phyloP scores from a whole-genome alignment of 2,113 vertebrate species.

The Thryonomys swinderianus region DNA sequence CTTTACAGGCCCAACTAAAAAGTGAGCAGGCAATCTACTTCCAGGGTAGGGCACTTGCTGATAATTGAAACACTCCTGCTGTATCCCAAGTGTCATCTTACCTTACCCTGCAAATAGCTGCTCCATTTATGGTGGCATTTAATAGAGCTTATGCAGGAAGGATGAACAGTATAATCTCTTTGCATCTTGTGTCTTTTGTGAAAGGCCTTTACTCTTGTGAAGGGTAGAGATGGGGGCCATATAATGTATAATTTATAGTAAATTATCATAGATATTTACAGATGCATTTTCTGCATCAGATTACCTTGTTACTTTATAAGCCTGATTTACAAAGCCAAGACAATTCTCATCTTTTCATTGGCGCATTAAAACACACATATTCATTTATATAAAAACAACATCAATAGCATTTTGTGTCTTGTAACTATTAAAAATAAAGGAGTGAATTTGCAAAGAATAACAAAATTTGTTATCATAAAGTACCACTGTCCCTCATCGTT shows the following conservation, averaged over 20 bases:
- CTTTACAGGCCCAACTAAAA: background rate
- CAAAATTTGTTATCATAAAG: slow-evolving; percentile 67
- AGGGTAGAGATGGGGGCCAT: background rate
- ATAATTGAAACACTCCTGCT: slow-evolving; percentile 22
- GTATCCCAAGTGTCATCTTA: slow-evolving; percentile 44
- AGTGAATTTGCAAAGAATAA: slow-evolving; percentile 59
- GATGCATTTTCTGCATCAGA: slow-evolving; percentile 45
- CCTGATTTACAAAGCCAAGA: slow-evolving; percentile 64
- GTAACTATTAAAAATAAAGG: slow-evolving; percentile 78
- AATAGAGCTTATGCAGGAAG: slow-evolving; percentile 42
- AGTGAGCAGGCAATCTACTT: background rate
- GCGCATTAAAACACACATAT: slow-evolving; percentile 56
- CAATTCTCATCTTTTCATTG: slow-evolving; percentile 60
- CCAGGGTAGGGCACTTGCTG: background rate
- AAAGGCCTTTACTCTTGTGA: slow-evolving; percentile 57
- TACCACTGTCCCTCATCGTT: slow-evolving; percentile 58
- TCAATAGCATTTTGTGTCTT: background rate
- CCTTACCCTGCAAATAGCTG: slow-evolving; percentile 43
- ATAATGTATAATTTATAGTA: slow-evolving; percentile 70
- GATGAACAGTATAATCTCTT: slow-evolving; percentile 40
- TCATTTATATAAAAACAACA: slow-evolving; percentile 65
- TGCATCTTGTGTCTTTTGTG: slow-evolving; percentile 38
- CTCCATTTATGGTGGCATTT: slow-evolving; percentile 45
- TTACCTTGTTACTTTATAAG: slow-evolving; percentile 65
- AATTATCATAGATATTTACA: slow-evolving; percentile 81